Evolutionary conservation across 2,888 invertebrate genomes (phyloP), one percentile per base, ranked within the genome.

Genomic region (Piscicola geometra): DNA sequence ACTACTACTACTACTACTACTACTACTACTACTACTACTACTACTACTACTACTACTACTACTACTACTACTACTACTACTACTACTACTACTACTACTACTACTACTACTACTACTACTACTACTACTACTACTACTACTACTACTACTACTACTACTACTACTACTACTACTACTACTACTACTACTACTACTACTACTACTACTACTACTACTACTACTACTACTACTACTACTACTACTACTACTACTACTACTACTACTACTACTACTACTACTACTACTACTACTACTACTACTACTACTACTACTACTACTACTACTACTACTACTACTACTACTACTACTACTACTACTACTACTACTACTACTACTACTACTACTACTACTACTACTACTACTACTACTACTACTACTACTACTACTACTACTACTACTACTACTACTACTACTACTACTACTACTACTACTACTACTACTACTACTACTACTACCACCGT

Each of bases 401-500:
- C 50, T 50, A 71, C 47, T 50, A 71, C 25, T 50, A 71, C 15
- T 50, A 71, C 50, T 50, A 47, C 47, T 50, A 71, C 25, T 35
- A 73, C 66, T 35, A 71, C 32, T 35, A 73, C 66, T 35, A 71
- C 32, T 35, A 73, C 66, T 35, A 73, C 32, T 35, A 73, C 74
- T 35, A 73, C 32, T 35, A 73, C 74, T 35, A 71, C 66, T 35
- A 73, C 32, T 69, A 73, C 66, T 69, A 73, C 74, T 69, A 73
- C 66, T 69, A 73, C 74, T 69, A 73, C 66, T 30, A 73, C 74
- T 69, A 71, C 66, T 30, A 73, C 74, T 69, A 73, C 66, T 30
- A 73, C 74, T 69, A 73, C 66, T 69, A 73, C 74, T 69, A 73
- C 66, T n/a, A n/a, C n/a, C n/a, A n/a, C n/a, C n/a, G n/a, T n/a